Evolutionary conservation across 1,140 invertebrate genomes (phyloP).

Genomic region (Heliconius himera): DNA sequence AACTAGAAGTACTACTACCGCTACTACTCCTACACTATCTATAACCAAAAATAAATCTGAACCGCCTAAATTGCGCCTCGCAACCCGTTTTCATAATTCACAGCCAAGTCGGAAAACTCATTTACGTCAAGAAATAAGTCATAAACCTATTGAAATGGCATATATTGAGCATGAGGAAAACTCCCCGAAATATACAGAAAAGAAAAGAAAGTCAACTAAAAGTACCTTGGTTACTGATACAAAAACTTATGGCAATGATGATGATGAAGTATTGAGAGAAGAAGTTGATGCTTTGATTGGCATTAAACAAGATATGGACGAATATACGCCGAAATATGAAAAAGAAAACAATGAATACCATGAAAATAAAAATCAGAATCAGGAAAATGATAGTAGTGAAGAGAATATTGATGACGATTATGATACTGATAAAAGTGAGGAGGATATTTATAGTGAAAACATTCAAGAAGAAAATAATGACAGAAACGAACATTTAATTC

Average conservation of each 20-base stretch:
- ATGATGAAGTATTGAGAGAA: conserved; percentile 63
- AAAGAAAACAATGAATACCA: conserved; percentile 48
- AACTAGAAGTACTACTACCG: conserved; percentile 48
- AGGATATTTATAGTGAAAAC: conserved; percentile 24
- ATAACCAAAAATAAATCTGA: conserved; percentile 41
- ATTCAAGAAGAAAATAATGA: not conserved
- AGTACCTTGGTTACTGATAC: conserved; percentile 73
- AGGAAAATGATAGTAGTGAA: conserved; percentile 32
- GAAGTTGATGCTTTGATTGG: conserved; percentile 72
- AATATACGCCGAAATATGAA: conserved; percentile 70
- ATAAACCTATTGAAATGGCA: conserved; percentile 9
- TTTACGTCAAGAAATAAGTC: conserved; percentile 6
- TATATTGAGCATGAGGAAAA: conserved; percentile 25
- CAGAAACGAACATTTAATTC: not conserved
- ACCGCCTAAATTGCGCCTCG: conserved; percentile 50
- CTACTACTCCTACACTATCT: conserved; percentile 27
- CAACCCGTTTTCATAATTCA: conserved; percentile 55
- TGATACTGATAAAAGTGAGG: conserved; percentile 33
- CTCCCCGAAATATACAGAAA: conserved; percentile 65
- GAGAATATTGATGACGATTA: conserved; percentile 34
- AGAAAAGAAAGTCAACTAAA: conserved; percentile 67
- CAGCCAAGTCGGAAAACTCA: conserved; percentile 38
- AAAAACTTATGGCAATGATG: conserved; percentile 67
- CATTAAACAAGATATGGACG: conserved; percentile 63
- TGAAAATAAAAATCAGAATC: conserved; percentile 33